These are phyloP conservation scores for Zaprionus africanus DNA, from an alignment of 1,140 invertebrate genomes.

Conservation along the genomic window DNA sequence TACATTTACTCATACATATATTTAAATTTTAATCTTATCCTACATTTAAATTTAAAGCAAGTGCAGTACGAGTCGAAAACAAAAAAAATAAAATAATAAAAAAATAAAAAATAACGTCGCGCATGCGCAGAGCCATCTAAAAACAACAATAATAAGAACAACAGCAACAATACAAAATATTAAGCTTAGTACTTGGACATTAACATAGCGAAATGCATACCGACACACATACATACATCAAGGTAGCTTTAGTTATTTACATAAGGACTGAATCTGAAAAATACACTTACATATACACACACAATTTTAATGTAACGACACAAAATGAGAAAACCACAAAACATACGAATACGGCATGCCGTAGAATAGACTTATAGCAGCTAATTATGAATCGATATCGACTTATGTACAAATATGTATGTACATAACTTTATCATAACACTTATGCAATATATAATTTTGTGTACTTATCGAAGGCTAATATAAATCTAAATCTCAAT, in stretches of 20 bases:
- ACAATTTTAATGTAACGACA: slow-evolving; percentile 33
- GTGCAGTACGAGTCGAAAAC: slow-evolving; percentile 28
- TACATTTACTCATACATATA: slow-evolving; percentile 36
- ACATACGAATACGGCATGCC: slow-evolving; percentile 21
- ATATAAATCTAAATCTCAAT: slow-evolving; percentile 10
- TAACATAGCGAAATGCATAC: slow-evolving; percentile 27
- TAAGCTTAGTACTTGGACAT: slow-evolving; percentile 39
- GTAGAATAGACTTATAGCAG: slow-evolving; percentile 25
- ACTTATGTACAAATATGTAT: not conserved
- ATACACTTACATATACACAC: slow-evolving; percentile 34
- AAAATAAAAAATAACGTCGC: not conserved
- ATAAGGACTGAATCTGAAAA: slow-evolving; percentile 66
- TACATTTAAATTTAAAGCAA: slow-evolving; percentile 6
- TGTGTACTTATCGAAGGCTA: slow-evolving; percentile 17
- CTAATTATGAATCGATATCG: slow-evolving; percentile 3
- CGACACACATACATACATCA: slow-evolving; percentile 9
- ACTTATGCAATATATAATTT: slow-evolving; percentile 24
- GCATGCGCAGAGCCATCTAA: slow-evolving; percentile 34
- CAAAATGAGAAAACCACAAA: slow-evolving; percentile 22
- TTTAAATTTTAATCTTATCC: slow-evolving; percentile 13
- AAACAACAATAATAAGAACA: slow-evolving; percentile 24
- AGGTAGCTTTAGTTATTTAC: slow-evolving; percentile 43
- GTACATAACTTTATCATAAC: not conserved
- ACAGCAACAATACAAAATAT: slow-evolving; percentile 38
- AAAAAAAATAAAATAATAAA: not conserved